phyloP scores from a whole-genome alignment of 2,113 vertebrate genomes.

The Zosterops pallidus region DNA sequence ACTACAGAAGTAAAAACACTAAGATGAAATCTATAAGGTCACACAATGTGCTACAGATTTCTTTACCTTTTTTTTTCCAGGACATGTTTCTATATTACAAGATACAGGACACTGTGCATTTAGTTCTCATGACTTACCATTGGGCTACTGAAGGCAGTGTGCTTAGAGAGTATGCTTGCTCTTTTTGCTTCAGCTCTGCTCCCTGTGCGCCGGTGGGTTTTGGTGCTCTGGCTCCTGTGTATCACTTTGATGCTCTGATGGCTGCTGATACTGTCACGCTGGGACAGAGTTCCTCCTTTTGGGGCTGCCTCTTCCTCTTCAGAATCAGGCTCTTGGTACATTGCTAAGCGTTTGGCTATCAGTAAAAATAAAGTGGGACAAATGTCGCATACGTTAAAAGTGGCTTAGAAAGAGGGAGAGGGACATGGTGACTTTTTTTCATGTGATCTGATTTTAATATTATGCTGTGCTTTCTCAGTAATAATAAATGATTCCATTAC shows the following conservation, averaged over 20 bases:
- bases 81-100: background rate
- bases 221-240: constrained; percentile 87
- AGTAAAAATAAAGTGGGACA: background rate
- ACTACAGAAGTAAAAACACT: background rate
- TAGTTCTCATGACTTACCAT: constrained; percentile 80
- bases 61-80: background rate
- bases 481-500: background rate
- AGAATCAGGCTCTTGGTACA: constrained; percentile 93
- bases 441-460: background rate
- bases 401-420: background rate
- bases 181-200: constrained; percentile 91
- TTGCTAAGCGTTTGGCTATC: constrained; percentile 87
- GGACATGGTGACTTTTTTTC: background rate
- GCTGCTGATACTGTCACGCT: constrained; percentile 83
- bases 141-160: constrained; percentile 98
- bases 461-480: background rate
- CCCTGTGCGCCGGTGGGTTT: constrained; percentile 87
- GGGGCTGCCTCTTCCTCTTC: constrained; percentile 89
- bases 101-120: background rate
- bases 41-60: background rate
- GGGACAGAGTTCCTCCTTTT: constrained; percentile 79
- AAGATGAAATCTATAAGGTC: background rate
- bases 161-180: constrained; percentile 90
- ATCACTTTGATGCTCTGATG: constrained; percentile 84
- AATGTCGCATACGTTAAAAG: background rate